A percentile compares a stretch with the other conserved stretches of the same genome.
Evolutionary conservation across 2,113 vertebrate species (phyloP).

Genomic region (Aspiorhynchus laticeps): DNA sequence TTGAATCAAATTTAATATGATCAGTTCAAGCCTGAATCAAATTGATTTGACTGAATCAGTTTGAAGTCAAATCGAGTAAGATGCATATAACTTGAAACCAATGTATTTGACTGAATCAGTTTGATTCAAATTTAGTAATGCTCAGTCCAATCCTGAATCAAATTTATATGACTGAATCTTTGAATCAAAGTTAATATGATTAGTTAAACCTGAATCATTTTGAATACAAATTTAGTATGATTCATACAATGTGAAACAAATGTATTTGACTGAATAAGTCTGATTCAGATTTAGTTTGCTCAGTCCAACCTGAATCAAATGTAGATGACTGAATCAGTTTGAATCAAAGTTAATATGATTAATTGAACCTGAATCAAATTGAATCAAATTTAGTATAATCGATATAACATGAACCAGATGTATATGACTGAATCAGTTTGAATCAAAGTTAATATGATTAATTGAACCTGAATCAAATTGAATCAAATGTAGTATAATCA

Average conservation of each 20-base stretch:
- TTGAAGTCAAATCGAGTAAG: no score
- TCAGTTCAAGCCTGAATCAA: not conserved
- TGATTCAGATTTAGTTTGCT: not conserved
- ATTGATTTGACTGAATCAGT: not conserved
- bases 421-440: not conserved
- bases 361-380: not conserved
- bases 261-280: not conserved
- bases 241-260: not conserved
- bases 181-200: not conserved
- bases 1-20: no score
- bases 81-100: no score
- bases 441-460: no score
- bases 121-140: not conserved
- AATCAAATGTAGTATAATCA: not conserved
- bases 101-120: not conserved
- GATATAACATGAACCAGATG: not conserved
- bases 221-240: not conserved
- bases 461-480: not conserved
- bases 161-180: not conserved
- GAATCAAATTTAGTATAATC: not conserved
- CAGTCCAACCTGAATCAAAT: not conserved
- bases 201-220: not conserved
- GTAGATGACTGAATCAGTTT: not conserved
- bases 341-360: not conserved
- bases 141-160: not conserved